Evolutionary conservation across 2,113 vertebrate genomes (phyloP).

Genomic region (Grus americana): DNA sequence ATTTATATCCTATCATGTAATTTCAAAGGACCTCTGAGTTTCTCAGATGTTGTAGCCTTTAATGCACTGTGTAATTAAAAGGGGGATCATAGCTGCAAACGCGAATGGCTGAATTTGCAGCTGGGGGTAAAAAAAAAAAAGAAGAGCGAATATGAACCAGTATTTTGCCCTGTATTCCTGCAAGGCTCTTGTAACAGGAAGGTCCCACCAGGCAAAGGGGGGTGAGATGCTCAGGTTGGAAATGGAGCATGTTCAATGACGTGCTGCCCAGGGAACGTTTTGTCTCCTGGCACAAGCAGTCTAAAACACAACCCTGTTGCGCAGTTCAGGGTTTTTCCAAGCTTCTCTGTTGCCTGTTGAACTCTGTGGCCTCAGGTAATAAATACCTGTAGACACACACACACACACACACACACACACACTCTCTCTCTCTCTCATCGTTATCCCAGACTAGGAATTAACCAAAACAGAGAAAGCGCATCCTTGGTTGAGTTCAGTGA

Average conservation of each 20-base stretch:
- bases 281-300: background rate
- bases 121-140: background rate
- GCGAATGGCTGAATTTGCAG: background rate
- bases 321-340: background rate
- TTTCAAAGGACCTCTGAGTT: background rate
- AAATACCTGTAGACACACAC: background rate
- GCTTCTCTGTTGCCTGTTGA: background rate
- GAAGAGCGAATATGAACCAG: background rate
- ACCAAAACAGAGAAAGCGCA: background rate
- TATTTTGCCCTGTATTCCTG: background rate
- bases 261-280: background rate
- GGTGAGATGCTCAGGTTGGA: background rate
- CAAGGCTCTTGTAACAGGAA: background rate
- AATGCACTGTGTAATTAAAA: background rate
- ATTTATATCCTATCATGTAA: background rate
- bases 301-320: background rate
- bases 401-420: background rate
- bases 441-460: background rate
- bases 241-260: background rate
- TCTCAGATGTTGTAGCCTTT: background rate
- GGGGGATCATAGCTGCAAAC: background rate
- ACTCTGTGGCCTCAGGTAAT: background rate
- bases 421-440: too few relatives aligned
- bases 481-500: background rate
- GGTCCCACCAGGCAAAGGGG: background rate